Percentiles rank a stretch among this genome's conserved stretches.
phyloP scores from a whole-genome alignment of 2,113 vertebrate species.

The Panthera leo region DNA sequence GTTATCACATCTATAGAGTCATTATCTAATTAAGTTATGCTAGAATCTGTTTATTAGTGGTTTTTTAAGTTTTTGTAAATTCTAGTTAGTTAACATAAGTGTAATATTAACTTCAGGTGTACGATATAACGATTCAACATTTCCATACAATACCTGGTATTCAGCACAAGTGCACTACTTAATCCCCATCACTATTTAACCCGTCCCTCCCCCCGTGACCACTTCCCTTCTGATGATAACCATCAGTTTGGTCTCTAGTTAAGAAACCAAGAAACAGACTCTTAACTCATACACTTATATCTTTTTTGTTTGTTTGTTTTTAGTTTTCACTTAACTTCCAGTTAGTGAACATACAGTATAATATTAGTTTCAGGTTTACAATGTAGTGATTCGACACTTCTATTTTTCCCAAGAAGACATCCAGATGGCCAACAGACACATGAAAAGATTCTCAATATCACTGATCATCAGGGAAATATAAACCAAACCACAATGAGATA shows the following conservation, averaged over 20 bases:
- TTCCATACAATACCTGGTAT: not conserved
- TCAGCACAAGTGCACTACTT: not conserved
- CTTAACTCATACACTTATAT: not conserved
- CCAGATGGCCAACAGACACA: not conserved
- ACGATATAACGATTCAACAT: not conserved
- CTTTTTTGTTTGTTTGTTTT: not conserved
- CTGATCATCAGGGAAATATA: not conserved
- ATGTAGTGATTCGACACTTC: not conserved
- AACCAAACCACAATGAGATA: not conserved
- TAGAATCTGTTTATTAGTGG: not conserved
- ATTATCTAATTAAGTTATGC: not conserved
- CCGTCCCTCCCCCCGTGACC: not conserved
- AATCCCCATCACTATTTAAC: not conserved
- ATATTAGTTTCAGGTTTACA: not conserved
- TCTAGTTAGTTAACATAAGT: not conserved
- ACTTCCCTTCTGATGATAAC: not conserved
- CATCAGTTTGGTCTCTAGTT: not conserved
- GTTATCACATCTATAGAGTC: not conserved
- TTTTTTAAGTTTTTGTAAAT: not conserved
- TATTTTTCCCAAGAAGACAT: not conserved
- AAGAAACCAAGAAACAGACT: not conserved
- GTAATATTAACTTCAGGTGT: not conserved
- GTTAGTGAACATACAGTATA: not conserved
- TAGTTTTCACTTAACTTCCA: not conserved
- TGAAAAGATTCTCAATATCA: not conserved